Percentiles rank a stretch among this genome's conserved stretches.
These are phyloP conservation scores for Rhea pennata DNA, from an alignment of 2,113 vertebrate genomes.

Conservation along the genomic window DNA sequence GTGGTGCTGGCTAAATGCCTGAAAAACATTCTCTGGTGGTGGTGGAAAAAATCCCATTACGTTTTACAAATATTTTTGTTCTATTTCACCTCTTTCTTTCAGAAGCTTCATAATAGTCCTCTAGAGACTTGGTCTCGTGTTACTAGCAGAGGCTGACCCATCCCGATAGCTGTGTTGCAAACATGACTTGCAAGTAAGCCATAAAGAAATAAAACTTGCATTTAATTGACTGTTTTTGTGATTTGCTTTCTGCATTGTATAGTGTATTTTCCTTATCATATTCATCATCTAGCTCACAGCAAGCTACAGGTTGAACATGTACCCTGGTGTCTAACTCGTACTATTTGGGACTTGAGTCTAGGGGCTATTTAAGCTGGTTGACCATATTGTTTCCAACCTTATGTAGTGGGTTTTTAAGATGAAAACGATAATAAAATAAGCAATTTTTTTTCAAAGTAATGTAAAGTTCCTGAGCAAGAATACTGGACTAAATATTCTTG, in stretches of 20 bases:
- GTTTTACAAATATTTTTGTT: constrained; percentile 6
- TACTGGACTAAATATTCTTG: rapidly evolving
- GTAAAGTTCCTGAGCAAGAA: not conserved
- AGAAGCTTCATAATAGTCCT: not conserved
- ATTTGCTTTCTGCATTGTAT: rapidly evolving
- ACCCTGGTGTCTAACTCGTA: not conserved
- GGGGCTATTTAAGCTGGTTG: not conserved
- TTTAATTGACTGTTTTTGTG: not conserved
- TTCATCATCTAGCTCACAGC: rapidly evolving
- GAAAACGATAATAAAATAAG: not conserved
- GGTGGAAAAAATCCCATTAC: not conserved
- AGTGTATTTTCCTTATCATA: rapidly evolving
- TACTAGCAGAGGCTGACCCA: not conserved
- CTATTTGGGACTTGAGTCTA: rapidly evolving
- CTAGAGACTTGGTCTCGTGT: not conserved
- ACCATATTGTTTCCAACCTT: not conserved
- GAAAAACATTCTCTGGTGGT: not conserved
- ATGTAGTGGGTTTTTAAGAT: not conserved
- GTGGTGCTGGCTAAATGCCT: constrained; percentile 22
- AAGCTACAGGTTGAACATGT: rapidly evolving
- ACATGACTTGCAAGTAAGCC: not conserved
- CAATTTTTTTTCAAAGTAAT: not conserved
- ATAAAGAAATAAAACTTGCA: not conserved
- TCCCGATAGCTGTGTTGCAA: not conserved
- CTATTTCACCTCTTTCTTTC: not conserved